A percentile compares a stretch with the other conserved stretches of the same genome.
These are phyloP conservation scores for Tineola bisselliella DNA, from an alignment of 2,888 invertebrate species.

Conservation along the genomic window DNA sequence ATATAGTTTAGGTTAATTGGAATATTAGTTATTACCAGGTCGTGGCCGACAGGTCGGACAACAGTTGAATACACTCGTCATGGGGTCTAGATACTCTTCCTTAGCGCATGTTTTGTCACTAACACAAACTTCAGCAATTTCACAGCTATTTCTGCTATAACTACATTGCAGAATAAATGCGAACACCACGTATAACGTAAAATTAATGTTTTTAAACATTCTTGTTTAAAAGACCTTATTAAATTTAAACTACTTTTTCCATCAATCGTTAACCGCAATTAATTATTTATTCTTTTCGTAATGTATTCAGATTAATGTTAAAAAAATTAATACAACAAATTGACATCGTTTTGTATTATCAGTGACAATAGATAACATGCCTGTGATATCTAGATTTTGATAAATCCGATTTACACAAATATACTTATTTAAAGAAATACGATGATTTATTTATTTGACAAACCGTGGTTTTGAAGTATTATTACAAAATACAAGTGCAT, in stretches of 20 bases:
- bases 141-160: conserved; percentile 23
- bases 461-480: too few species aligned
- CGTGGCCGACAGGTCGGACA: conserved; percentile 49
- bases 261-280: neutral
- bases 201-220: neutral
- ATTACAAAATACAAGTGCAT: too few species aligned
- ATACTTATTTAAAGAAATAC: neutral
- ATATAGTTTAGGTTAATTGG: neutral
- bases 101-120: conserved; percentile 39
- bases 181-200: neutral
- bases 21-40: conserved; percentile 15
- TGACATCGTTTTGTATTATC: neutral
- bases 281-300: neutral
- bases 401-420: neutral
- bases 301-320: neutral
- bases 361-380: neutral
- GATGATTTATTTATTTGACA: neutral
- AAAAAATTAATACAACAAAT: neutral
- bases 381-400: neutral
- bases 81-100: conserved; percentile 30
- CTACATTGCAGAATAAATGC: neutral
- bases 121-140: conserved; percentile 40
- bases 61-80: conserved; percentile 39
- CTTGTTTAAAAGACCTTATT: neutral
- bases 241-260: too few species aligned